Conservation (phyloP, 1,140 invertebrate genomes). For the Bombus soroeensis region DNA sequence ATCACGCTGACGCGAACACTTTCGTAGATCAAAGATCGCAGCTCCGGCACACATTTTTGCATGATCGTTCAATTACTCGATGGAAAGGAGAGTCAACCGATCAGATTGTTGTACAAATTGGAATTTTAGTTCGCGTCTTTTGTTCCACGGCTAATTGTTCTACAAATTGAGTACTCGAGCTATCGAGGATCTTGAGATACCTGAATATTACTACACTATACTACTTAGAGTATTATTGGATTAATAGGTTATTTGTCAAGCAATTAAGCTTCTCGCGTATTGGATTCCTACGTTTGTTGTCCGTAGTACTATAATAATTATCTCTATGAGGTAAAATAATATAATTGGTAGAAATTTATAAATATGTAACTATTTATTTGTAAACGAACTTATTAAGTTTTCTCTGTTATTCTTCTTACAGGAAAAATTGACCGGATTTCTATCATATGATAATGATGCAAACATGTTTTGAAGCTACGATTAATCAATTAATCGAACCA, state of each 20-base stretch:
- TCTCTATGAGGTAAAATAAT: too few relatives aligned
- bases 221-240: background rate
- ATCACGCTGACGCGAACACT: background rate
- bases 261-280: background rate
- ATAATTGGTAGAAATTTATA: background rate
- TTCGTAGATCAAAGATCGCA: constrained; percentile 2
- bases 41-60: background rate
- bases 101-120: background rate
- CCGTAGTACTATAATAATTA: background rate
- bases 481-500: too few relatives aligned
- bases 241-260: background rate
- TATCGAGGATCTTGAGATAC: background rate
- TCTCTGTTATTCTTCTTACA: too few relatives aligned
- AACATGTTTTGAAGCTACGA: too few relatives aligned
- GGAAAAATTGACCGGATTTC: too few relatives aligned
- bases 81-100: background rate
- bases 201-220: background rate
- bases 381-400: background rate
- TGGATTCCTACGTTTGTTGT: background rate
- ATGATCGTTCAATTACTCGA: constrained; percentile 20
- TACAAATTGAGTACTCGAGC: background rate
- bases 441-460: too few relatives aligned
- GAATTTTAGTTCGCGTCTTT: background rate
- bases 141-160: background rate
- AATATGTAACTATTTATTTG: background rate